These are phyloP conservation scores for Clarias pachynema DNA, from an alignment of 2,797 vertebrate genomes.

Conservation along the genomic window DNA sequence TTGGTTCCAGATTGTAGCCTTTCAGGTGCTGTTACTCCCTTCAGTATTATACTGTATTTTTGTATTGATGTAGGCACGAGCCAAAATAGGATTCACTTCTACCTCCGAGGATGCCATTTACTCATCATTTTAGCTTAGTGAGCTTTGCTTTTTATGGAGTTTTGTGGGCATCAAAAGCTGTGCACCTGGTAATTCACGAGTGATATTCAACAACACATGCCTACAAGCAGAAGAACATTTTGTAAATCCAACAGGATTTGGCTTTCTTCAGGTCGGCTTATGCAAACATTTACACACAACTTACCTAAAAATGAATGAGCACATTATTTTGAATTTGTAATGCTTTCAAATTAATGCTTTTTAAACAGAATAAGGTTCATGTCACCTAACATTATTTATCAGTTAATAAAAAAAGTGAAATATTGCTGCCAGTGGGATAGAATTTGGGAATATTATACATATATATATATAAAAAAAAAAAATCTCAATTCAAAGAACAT, in stretches of 20 bases:
- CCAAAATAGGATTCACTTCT: neutral
- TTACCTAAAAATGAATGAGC: neutral
- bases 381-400: neutral
- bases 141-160: neutral
- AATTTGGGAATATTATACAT: neutral
- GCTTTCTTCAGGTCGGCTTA: neutral
- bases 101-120: neutral
- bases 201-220: no score
- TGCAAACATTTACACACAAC: neutral
- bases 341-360: neutral
- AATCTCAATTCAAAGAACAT: neutral
- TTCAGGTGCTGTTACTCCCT: neutral
- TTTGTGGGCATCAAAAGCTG: neutral
- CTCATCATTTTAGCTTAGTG: neutral
- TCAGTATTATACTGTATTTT: neutral
- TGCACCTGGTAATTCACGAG: neutral
- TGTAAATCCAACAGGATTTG: neutral
- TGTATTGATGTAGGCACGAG: neutral
- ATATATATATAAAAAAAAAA: neutral
- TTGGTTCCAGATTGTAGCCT: neutral
- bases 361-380: neutral
- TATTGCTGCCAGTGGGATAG: neutral
- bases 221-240: neutral
- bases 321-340: neutral
- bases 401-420: neutral